phyloP scores from a whole-genome alignment of 2,113 vertebrate species.

The Caranx ignobilis region DNA sequence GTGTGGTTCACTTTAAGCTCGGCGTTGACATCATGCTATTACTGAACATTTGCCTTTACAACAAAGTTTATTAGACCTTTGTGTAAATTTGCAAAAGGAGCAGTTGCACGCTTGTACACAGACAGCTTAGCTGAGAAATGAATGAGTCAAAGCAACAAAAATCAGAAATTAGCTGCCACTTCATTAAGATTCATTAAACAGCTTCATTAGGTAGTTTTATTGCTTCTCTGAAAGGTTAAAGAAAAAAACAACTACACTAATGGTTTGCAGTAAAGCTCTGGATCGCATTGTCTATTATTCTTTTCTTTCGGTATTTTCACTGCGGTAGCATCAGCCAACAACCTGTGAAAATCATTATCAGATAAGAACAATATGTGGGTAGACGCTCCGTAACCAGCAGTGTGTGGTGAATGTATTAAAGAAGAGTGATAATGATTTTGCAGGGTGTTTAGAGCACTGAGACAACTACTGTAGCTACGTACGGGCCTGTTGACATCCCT shows the following conservation, averaged over 20 bases:
- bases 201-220: background rate
- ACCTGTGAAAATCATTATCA: background rate
- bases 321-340: too few relatives aligned
- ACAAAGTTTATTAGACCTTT: background rate
- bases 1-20: slow-evolving; percentile 20
- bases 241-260: too few relatives aligned
- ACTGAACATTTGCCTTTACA: background rate
- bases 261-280: too few relatives aligned
- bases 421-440: slow-evolving; percentile 23
- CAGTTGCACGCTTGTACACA: background rate
- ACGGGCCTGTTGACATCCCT: background rate
- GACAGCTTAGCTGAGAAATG: background rate
- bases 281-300: too few relatives aligned
- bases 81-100: background rate
- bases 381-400: background rate
- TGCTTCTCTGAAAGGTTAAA: background rate
- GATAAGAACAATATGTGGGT: background rate
- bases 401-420: background rate
- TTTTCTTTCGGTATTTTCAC: background rate
- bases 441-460: slow-evolving; percentile 5
- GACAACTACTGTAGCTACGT: background rate
- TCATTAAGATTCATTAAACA: too few relatives aligned
- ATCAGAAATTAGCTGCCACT: background rate
- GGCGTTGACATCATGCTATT: slow-evolving; percentile 30
- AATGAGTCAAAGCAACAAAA: background rate